Evolutionary conservation across 2,797 vertebrate genomes (phyloP), one percentile per base, ranked within the genome.

Genomic region (Lacerta agilis): DNA sequence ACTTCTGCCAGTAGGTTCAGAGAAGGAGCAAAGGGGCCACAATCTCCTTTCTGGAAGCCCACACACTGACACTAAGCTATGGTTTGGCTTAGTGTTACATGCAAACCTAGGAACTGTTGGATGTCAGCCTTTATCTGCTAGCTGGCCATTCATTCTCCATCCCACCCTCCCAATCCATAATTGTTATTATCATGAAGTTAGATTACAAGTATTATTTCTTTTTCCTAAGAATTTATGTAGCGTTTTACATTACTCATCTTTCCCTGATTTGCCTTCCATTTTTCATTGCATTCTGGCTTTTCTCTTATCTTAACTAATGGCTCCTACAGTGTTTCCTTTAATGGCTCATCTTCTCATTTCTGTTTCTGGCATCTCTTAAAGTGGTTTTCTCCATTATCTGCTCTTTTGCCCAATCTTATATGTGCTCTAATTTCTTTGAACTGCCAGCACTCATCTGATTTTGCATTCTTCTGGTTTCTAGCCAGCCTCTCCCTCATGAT

Each of bases 381-480:
- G 69, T 89, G 73, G 1, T 93, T 23, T 88, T 94, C 23, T 88
- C 13, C n/a, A 15, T 90, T 5, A 78, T 25, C 64, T 89, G 23
- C 20, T 91, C 29, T 23, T 91, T 72, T 85, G 45, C 72, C 78
- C 33, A 76, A 38, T 85, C 78, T 90, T 79, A 55, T 79, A 55
- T 69, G 9, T 86, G 79, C 43, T 49, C 58, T 83, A 81, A 3
- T 2, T 1, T 88, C 83, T 91, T 93, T 88, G 61, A 85, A 58
- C 58, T 79, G 36, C 82, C 69, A 89, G 87, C 83, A 81, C 89
- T 87, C 71, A 79, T 86, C 90, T 41, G 41, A 45, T 36, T 88
- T 80, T 80, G 11, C 86, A 85, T 89, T 87, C 71, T 55, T 43
- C 29, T 90, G 78, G 10, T 89, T 91, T 86, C 45, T 55, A 85